Evolutionary conservation across 2,113 vertebrate genomes (phyloP), one percentile per base, ranked within the genome.

Genomic region (Pseudorasbora parva): DNA sequence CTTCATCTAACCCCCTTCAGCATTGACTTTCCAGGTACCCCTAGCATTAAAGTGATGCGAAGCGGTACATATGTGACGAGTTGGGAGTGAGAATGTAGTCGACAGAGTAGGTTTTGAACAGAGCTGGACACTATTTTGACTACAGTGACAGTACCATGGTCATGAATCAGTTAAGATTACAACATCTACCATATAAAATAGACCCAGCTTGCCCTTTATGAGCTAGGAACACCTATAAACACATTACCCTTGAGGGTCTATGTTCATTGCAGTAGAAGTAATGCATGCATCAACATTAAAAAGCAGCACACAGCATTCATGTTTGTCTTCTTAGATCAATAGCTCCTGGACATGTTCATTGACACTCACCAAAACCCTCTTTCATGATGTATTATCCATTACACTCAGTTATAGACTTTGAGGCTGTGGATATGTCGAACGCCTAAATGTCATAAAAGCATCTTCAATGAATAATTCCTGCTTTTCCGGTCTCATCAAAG

Each of bases 401-500:
- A 57, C 68, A 82, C 21, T 23, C 80, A 85, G 66, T 12, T 33
- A 23, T 54, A 56, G 12, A 49, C 37, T 74, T 66, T 57, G 47
- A 82, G 37, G 43, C 54, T 30, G n/a, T 25, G 23, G 8, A 49
- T 69, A 43, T 73, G 83, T 85, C 21, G 56, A 66, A 74, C 30
- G 43, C 8, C 56, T 78, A 64, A 43, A 54, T n/a, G 19, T 25
- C 59, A 57, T 59, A 78, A 84, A 72, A 66, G 9, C 57, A 75
- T 60, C 82, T 66, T 80, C 27, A 21, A 27, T 68, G 12, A 59
- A 43, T 30, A 14, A 7, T 30, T 82, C 27, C 49, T 56, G 68
- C 75, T 27, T 56, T 56, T 43, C 62, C 5, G 2, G 45, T 73
- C 33, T 73, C 80, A 85, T 85, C 80, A 85, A 74, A 85, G 68